These are phyloP conservation scores for Helarctos malayanus DNA, from an alignment of 2,797 vertebrate species.

Conservation along the genomic window DNA sequence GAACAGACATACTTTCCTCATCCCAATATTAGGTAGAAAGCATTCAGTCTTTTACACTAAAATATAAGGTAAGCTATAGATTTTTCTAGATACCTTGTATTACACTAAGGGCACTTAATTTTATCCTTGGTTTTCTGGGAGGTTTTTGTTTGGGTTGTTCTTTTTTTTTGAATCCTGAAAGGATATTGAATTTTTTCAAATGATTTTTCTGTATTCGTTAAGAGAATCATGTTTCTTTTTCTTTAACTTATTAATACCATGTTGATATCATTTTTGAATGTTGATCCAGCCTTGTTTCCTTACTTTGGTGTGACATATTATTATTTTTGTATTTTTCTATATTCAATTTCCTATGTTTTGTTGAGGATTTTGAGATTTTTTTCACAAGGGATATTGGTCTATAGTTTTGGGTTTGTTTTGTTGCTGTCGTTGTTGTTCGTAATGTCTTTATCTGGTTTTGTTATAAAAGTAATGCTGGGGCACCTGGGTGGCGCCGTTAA, in stretches of 20 bases:
- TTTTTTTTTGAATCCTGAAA: neutral
- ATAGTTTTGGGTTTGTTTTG: neutral
- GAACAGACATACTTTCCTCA: neutral
- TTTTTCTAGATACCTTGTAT: neutral
- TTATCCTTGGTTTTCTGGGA: neutral
- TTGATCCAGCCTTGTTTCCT: neutral
- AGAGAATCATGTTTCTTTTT: neutral
- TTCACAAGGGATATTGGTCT: neutral
- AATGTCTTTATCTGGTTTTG: neutral
- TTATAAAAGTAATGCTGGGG: neutral
- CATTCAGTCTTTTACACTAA: neutral
- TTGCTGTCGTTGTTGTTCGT: neutral
- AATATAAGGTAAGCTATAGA: neutral
- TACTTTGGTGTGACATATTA: neutral
- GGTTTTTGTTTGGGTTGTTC: neutral
- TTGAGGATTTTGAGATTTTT: neutral
- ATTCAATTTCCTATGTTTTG: neutral
- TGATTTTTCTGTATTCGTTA: neutral
- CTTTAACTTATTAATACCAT: neutral
- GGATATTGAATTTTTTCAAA: neutral
- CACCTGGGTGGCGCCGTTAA: too few relatives aligned
- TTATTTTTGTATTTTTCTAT: neutral
- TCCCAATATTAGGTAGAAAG: neutral
- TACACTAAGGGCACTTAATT: neutral
- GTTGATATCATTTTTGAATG: neutral